phyloP scores from a whole-genome alignment of 1,140 invertebrate species.

The Hormaphis cornu region DNA sequence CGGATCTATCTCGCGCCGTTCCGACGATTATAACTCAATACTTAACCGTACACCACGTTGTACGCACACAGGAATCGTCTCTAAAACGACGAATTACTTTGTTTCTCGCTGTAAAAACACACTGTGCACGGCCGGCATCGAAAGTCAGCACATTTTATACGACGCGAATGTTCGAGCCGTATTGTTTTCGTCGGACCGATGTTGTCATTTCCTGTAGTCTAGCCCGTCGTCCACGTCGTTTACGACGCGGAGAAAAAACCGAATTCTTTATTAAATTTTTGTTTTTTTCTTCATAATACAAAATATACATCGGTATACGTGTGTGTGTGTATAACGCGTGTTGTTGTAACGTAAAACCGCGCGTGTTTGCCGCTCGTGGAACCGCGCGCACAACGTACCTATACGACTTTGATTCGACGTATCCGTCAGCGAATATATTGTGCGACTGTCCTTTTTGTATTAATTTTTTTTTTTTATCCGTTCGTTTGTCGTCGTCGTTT shows the following conservation, averaged over 20 bases:
- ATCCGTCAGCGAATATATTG: neutral
- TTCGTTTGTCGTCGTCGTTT: too few relatives aligned
- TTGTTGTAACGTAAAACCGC: too few relatives aligned
- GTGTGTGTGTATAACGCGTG: neutral
- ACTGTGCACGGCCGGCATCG: neutral
- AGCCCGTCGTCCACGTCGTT: neutral
- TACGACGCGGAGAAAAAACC: neutral
- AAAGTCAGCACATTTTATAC: constrained; percentile 4
- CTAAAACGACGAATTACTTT: too few relatives aligned
- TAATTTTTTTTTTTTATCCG: neutral
- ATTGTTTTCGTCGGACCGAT: neutral
- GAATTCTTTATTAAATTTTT: constrained; percentile 20
- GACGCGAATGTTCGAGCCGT: constrained; percentile 25
- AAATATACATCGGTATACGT: constrained; percentile 10
- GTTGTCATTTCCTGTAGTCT: constrained; percentile 27
- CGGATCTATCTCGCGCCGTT: too few relatives aligned
- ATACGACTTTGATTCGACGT: too few relatives aligned
- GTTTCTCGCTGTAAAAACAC: too few relatives aligned
- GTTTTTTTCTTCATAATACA: neutral
- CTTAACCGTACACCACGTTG: too few relatives aligned
- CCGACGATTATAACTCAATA: too few relatives aligned
- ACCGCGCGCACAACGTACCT: too few relatives aligned
- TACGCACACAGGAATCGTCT: too few relatives aligned
- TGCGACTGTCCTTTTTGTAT: neutral
- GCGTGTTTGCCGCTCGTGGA: too few relatives aligned